Conservation (phyloP, 2,113 vertebrate genomes). For the Otus sunia region DNA sequence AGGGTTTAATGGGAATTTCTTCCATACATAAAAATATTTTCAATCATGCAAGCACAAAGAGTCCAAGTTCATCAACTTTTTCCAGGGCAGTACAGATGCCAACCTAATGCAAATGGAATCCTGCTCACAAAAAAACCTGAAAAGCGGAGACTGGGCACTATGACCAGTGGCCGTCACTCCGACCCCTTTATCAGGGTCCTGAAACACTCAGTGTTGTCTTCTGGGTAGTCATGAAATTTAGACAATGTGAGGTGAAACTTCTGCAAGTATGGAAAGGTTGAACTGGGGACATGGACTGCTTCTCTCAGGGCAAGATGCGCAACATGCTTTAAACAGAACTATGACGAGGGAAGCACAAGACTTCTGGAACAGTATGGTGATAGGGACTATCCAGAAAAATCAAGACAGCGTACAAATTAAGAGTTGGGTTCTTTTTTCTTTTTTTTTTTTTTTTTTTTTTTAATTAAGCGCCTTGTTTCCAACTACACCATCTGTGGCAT, state of each 20-base stretch:
- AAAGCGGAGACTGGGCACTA: background rate
- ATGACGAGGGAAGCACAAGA: accelerated
- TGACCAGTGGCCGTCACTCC: accelerated
- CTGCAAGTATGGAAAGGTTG: background rate
- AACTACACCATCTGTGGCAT: slow-evolving; percentile 11
- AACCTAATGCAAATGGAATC: background rate
- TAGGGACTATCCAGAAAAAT: background rate
- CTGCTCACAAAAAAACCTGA: background rate
- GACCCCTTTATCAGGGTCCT: background rate
- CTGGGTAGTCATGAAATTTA: background rate
- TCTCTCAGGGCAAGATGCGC: background rate
- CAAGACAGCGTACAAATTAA: background rate
- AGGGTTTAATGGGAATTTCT: background rate
- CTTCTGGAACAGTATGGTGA: background rate
- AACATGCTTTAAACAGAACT: background rate
- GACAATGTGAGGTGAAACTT: background rate
- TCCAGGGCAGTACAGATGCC: background rate
- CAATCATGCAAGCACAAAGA: background rate
- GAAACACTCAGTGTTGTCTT: background rate
- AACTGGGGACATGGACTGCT: background rate
- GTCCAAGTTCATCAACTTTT: background rate
- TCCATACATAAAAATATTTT: background rate
- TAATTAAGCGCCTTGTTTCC: background rate
- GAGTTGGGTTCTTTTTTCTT: background rate
- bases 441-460: background rate